Evolutionary conservation across 2,797 vertebrate species (phyloP), one percentile per base, ranked within the genome.

Genomic region (Clarias fuscus): DNA sequence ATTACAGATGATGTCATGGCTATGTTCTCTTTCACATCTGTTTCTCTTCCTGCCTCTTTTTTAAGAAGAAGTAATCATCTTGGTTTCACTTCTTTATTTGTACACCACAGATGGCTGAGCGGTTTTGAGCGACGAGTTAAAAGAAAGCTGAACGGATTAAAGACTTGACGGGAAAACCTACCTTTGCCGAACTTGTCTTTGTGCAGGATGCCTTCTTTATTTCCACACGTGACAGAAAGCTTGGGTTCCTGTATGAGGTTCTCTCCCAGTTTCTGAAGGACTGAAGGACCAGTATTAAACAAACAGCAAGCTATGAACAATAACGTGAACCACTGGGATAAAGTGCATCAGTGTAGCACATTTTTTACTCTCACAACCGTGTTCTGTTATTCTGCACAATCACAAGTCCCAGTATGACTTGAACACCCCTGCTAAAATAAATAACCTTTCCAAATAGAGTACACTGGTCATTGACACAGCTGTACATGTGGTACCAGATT

Each of bases 151-250:
- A 10, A 48, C 43, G 13, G 6, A 22, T 73, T 48, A 7, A 43
- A 40, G 37, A 33, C 67, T 3, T 33, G 18, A 5, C 7, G 58
- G 59, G 61, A 30, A 37, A 4, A 13, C 84, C 84, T 80, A 93
- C 93, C 77, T 13, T 17, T 90, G 1, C 5, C 0, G 11, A 90
- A 88, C 61, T 80, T 92, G 1, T 86, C 27, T 58, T 37, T 6
- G 6, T 92, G 20, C 70, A 94, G 84, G 18, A 10, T 0, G 18
- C 93, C 93, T 3, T 7, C 65, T 90, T 88, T 92, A 78, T 58
- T 27, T 85, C 90, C 93, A 90, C 93, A 94, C 10, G 65, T 90
- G 15, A 93, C 92, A 73, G 2, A 0, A 64, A 89, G 64, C 0
- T 5, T 2, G 14, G 2, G 13, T 30, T 75, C 27, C 2, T 33